Evolutionary conservation across 2,888 invertebrate genomes (phyloP), one percentile per base, ranked within the genome.

Genomic region (Ophion costatus): DNA sequence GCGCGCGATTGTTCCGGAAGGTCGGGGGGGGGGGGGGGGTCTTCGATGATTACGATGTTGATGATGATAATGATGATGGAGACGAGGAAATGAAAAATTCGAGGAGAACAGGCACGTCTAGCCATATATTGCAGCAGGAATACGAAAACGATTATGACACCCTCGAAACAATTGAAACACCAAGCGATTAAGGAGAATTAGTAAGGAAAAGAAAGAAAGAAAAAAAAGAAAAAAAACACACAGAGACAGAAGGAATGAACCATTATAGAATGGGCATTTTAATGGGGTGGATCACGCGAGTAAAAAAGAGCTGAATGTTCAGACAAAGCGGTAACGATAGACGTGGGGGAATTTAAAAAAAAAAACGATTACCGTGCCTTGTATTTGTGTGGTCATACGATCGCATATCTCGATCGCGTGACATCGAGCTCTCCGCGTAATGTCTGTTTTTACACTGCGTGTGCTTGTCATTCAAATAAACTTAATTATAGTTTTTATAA

Each of bases 121-220:
- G 73, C 56, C 24, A 17, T 64, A 7, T 38, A 45, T 45, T 45
- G 17, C 7, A 17, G 42, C n/a, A 33, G 24, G 45, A 20, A 69
- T 75, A 64, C 81, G 57, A 82, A 69, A 84, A 79, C 71, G 69
- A 81, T 80, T 78, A 71, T 61, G 74, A 76, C 77, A 82, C 64
- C 59, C 38, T 73, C 20, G 66, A 76, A 75, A 74, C 71, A 80
- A 80, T 82, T 80, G 80, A 76, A 74, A 75, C 57, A 29, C 57
- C 77, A 61, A n/a, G 17, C 24, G 67, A 67, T 67, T 73, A 66
- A 77, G 67, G 56, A 69, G 56, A 74, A 75, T 56, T 71, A 20
- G 22, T 38, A 29, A 51, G n/a, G 29, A 51, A 63, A 51, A 22
- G 51, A 51, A 64, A 29, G 29, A n/a, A 66, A 24, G 42, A 70